phyloP scores from a whole-genome alignment of 2,888 invertebrate species.

The Pyrocoelia pectoralis region DNA sequence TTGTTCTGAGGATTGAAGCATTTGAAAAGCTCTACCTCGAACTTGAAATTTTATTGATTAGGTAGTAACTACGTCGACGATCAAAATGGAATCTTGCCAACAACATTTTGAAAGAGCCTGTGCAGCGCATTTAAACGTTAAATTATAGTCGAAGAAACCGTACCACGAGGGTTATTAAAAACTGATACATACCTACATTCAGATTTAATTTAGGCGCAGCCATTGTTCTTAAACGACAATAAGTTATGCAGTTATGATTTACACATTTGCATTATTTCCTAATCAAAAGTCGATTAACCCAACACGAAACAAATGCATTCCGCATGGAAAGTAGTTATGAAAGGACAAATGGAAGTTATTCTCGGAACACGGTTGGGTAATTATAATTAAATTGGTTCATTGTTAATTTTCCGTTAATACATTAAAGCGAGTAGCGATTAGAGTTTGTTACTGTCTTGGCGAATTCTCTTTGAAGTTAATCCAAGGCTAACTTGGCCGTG shows the following conservation, averaged over 20 bases:
- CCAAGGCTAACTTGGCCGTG: conserved; percentile 36
- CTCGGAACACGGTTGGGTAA: conserved; percentile 14
- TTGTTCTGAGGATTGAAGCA: too few relatives aligned
- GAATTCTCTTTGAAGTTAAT: conserved; percentile 21
- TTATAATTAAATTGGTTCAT: conserved; percentile 17
- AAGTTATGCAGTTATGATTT: conserved; percentile 6
- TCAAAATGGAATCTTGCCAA: too few relatives aligned
- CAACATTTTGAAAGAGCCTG: too few relatives aligned
- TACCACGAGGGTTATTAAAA: conserved; percentile 6
- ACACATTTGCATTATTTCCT: conserved; percentile 23
- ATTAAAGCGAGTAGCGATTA: conserved; percentile 9
- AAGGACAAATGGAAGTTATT: conserved; percentile 8
- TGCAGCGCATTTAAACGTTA: background rate
- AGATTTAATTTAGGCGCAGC: conserved; percentile 19
- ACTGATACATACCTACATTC: conserved; percentile 17
- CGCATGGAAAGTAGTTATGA: background rate
- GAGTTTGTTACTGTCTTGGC: conserved; percentile 3
- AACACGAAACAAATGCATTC: conserved; percentile 25
- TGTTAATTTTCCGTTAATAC: conserved; percentile 23
- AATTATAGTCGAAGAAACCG: background rate
- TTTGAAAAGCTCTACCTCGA: too few relatives aligned
- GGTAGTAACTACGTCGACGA: too few relatives aligned
- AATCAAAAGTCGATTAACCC: conserved; percentile 25
- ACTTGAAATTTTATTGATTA: too few relatives aligned
- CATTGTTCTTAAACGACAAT: conserved; percentile 24